Percentiles rank a stretch among this genome's conserved stretches.
phyloP scores from a whole-genome alignment of 2,888 invertebrate genomes.

The Acanthosepion lycidas region DNA sequence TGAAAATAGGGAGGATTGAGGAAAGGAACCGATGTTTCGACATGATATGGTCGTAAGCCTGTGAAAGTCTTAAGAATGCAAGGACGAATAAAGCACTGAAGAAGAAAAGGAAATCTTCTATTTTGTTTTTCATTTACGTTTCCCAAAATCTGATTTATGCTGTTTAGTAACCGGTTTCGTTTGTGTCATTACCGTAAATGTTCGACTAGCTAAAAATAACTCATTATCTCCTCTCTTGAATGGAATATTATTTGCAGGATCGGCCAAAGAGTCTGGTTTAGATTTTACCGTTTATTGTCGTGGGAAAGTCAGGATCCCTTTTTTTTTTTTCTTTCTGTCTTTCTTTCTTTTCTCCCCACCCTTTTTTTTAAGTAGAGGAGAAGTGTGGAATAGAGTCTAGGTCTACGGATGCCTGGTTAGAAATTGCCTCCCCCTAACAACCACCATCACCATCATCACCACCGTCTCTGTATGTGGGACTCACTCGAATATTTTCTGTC shows the following conservation, averaged over 20 bases:
- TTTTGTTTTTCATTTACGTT: too few relatives aligned
- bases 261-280: background rate
- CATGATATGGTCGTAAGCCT: too few relatives aligned
- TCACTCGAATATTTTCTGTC: too few relatives aligned
- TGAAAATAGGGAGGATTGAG: too few relatives aligned
- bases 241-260: background rate
- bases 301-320: background rate
- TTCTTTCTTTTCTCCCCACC: background rate
- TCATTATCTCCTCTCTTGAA: background rate
- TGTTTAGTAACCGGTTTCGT: too few relatives aligned
- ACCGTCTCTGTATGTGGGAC: too few relatives aligned
- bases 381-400: background rate
- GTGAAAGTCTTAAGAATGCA: too few relatives aligned
- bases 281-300: background rate
- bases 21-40: too few relatives aligned
- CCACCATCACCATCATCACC: too few relatives aligned
- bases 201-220: background rate
- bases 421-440: background rate
- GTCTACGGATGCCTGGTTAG: background rate
- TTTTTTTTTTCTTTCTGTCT: background rate
- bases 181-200: background rate
- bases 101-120: too few relatives aligned
- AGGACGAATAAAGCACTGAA: too few relatives aligned
- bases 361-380: background rate
- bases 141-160: too few relatives aligned